These are phyloP conservation scores for Scomberomorus guttatus DNA, from an alignment of 2,797 vertebrate species.

Conservation along the genomic window DNA sequence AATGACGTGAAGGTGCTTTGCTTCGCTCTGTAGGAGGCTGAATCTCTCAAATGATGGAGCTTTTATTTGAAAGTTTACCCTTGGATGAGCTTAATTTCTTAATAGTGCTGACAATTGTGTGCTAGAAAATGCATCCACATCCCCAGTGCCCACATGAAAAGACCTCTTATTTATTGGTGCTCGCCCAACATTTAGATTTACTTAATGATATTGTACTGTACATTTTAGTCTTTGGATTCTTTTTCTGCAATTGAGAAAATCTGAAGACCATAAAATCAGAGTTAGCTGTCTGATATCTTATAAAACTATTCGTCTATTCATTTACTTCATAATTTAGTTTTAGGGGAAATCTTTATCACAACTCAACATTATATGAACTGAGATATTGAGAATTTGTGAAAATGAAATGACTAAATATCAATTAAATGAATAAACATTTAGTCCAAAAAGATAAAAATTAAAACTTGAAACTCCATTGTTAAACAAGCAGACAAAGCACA, in stretches of 20 bases:
- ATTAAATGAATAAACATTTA: neutral
- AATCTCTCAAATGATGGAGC: conserved; percentile 27
- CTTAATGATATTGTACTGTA: conserved; percentile 1
- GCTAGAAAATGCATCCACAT: neutral
- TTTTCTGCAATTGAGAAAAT: conserved; percentile 12
- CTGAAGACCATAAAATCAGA: neutral
- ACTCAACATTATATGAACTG: neutral
- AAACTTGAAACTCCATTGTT: neutral
- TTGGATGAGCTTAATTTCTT: conserved; percentile 33
- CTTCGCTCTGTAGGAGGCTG: conserved; percentile 24
- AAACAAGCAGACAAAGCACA: neutral
- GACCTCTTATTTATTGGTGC: neutral
- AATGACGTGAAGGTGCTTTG: neutral
- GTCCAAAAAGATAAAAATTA: neutral
- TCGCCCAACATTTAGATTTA: neutral
- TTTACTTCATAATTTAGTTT: neutral
- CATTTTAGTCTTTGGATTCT: neutral
- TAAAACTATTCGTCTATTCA: neutral
- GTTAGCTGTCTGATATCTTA: neutral
- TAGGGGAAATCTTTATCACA: accelerated
- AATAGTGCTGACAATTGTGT: neutral
- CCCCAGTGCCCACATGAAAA: neutral
- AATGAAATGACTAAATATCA: neutral
- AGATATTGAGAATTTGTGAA: neutral
- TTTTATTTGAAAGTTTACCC: conserved; percentile 47